Conservation (phyloP, 2,113 vertebrate genomes). For the Siniperca knerii region DNA sequence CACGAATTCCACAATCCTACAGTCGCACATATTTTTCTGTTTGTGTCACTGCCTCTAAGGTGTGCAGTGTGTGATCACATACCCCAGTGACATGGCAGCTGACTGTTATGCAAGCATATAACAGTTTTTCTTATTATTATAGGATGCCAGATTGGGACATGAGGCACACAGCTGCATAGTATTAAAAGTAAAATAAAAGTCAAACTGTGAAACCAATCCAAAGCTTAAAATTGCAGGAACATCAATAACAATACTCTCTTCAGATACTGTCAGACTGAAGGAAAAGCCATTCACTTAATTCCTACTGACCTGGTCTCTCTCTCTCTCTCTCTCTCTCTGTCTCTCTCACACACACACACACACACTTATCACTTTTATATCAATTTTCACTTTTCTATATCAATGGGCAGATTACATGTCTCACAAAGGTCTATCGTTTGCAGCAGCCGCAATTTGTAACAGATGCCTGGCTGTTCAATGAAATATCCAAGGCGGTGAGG, state of each 20-base stretch:
- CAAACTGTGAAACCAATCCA: background rate
- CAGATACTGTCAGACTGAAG: background rate
- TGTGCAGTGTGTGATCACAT: background rate
- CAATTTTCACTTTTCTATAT: background rate
- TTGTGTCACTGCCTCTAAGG: background rate
- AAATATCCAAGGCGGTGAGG: slow-evolving; percentile 13
- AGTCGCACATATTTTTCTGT: background rate
- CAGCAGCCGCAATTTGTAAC: slow-evolving; percentile 5
- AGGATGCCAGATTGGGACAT: background rate
- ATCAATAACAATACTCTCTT: background rate
- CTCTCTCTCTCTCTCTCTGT: too few species aligned
- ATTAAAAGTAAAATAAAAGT: background rate
- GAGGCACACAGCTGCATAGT: background rate
- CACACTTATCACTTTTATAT: background rate
- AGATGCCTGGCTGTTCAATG: slow-evolving; percentile 14
- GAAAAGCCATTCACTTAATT: background rate
- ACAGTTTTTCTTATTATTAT: background rate
- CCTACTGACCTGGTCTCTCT: background rate
- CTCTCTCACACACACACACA: too few species aligned
- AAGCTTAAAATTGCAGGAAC: slow-evolving; percentile 8
- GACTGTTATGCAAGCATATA: background rate
- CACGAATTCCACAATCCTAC: background rate
- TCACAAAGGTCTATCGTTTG: slow-evolving; percentile 9
- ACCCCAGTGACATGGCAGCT: background rate
- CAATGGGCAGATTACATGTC: background rate